Base-by-base conservation (phyloP, 2,888 invertebrate species). In the Ectemnius continuus region DNA sequence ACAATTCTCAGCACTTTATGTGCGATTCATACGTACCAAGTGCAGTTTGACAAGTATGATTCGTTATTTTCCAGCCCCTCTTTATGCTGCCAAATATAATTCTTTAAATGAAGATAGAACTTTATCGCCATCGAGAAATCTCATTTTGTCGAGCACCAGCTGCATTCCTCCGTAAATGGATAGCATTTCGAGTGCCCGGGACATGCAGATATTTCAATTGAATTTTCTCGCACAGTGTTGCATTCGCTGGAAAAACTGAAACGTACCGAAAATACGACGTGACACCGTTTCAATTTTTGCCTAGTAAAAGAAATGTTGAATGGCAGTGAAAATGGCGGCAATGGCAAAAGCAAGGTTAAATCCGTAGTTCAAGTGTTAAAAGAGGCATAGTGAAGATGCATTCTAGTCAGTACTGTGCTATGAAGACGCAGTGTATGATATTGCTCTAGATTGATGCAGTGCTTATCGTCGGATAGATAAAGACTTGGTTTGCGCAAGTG, bases 161-260 rank as follows among this genome's bases (percentile, higher is more conserved):
- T 72, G 66, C 69, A 75, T 77, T 77, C 68, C 71, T 75, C 75
- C 69, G 69, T 77, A 77, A 77, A 77, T 75, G 5, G 36, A 11
- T 36, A 36, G 6, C 36, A 36, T n/a, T n/a, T 36, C 36, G 75
- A 75, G 71, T 75, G 66, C 59, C 57, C 69, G 62, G 71, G 64
- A 56, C 13, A 14, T 59, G 69, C 13, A 56, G 68, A 62, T 75
- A 77, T 67, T 72, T 57, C 71, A 59, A 71, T 75, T 75, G 68
- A 72, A 71, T 52, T 65, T 46, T 28, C 60, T 56, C 63, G 20
- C 16, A 20, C 56, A 26, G 56, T 48, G 48, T 66, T 18, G 18
- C 28, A 58, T 64, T 48, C 16, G 3, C 3, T 23, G n/a, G 23
- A 18, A 23, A n/a, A 16, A 6, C 61, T 47, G 58, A 62, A 74